Base-by-base conservation (phyloP, 2,113 vertebrate genomes). In the Corythornis vintsioides region DNA sequence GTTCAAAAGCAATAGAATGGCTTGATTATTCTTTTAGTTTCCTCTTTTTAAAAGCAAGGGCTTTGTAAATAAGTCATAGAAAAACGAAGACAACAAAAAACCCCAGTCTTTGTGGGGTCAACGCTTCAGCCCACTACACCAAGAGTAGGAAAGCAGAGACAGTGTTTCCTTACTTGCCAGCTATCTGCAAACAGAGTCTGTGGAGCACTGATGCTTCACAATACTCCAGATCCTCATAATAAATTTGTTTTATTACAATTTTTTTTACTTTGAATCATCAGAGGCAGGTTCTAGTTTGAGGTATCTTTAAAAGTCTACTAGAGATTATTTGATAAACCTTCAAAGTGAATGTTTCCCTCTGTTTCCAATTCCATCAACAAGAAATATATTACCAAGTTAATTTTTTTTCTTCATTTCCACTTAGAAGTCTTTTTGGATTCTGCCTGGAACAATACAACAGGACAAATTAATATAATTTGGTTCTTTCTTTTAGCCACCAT, bases 291-390 rank as follows among this genome's bases (percentile, higher is more conserved):
- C 21, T 25, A 81, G 33, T 35, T 50, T 31, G 24, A 75, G 61
- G 45, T 13, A 76, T 67, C 61, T 93, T 57, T 90, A 81, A 90
- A 22, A 90, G 55, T 72, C 95, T 98, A 98, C 98, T 98, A 98
- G 38, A 97, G 92, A 84, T 98, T 97, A 52, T 96, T 96, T 80
- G 93, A 86, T 79, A 96, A 97, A 74, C 97, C 98, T 93, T 99
- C 98, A 93, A 99, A 98, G 66, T 96, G 97, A 91, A 98, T 97
- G 81, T 98, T 99, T 86, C 98, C 98, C 76, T 98, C 97, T 50
- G 97, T 98, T 96, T 99, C 97, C 48, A 99, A 93, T 94, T 98
- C 97, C 75, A 97, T 97, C 82, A 98, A 76, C 71, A 99, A 96
- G 94, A 98, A 98, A 17, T 97, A 96, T 50, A 97, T 93, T 15